Conservation (phyloP, 2,797 vertebrate genomes). For the Epinephelus awoara region DNA sequence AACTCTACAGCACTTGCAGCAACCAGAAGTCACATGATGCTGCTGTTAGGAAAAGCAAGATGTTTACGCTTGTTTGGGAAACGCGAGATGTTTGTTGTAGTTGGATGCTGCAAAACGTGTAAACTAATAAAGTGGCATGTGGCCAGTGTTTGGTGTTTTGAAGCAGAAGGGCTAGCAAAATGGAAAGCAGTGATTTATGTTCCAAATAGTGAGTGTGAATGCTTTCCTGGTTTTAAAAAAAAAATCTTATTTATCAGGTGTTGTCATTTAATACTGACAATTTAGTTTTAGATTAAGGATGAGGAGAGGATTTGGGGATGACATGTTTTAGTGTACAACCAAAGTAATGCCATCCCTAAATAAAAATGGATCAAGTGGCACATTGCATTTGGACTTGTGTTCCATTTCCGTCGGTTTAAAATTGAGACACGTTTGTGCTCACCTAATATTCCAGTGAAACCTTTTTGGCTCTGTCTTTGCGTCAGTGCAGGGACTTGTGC, state of each 20-base stretch:
- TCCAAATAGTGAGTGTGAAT: not conserved
- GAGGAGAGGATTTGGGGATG: not conserved
- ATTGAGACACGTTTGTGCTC: not conserved
- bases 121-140: slow-evolving; percentile 28
- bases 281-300: not conserved
- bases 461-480: not conserved
- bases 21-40: slow-evolving; percentile 58
- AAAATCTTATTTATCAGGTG: not conserved
- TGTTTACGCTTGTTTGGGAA: slow-evolving; percentile 54
- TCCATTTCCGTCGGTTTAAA: not conserved
- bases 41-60: slow-evolving; percentile 36
- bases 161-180: not conserved
- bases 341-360: not conserved
- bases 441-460: not conserved
- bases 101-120: not conserved
- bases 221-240: not conserved
- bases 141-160: not conserved
- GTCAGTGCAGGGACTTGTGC: not conserved
- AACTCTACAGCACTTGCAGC: slow-evolving; percentile 52
- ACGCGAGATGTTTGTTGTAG: slow-evolving; percentile 34
- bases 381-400: not conserved
- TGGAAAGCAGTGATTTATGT: not conserved
- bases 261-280: not conserved
- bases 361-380: not conserved
- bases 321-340: slow-evolving; percentile 3